Evolutionary conservation across 1,140 invertebrate genomes (phyloP).

Genomic region (Leptinotarsa texana): DNA sequence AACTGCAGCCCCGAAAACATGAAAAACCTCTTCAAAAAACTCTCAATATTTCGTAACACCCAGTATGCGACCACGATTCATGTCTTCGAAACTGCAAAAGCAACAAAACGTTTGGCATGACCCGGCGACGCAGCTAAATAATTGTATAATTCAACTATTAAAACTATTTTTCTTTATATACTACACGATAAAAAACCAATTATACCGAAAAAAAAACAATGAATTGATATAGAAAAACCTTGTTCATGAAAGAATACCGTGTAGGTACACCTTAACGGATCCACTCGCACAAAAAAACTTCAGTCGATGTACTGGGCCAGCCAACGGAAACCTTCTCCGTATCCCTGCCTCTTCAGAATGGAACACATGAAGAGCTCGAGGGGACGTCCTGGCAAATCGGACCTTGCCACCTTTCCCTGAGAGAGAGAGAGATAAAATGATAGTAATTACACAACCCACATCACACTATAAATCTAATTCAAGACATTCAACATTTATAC

Average conservation of each 20-base stretch:
- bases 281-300: slow-evolving; percentile 47
- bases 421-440: slow-evolving; percentile 43
- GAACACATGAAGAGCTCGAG: slow-evolving; percentile 99
- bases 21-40: background rate
- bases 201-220: background rate
- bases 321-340: slow-evolving; percentile 99
- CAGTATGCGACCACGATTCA: too few relatives aligned
- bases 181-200: slow-evolving; percentile 12
- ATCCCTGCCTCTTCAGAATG: slow-evolving; percentile 97
- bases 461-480: too few relatives aligned
- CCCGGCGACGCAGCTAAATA: background rate
- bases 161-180: background rate
- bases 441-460: too few relatives aligned
- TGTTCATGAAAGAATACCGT: slow-evolving; percentile 6
- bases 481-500: too few relatives aligned
- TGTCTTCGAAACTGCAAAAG: background rate
- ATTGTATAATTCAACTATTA: background rate
- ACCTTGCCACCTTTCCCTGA: slow-evolving; percentile 86
- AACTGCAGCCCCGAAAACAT: too few relatives aligned
- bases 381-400: slow-evolving; percentile 90
- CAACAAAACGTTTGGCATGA: background rate
- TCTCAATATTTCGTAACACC: background rate
- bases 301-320: slow-evolving; percentile 96
- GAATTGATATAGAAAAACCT: background rate
- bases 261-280: background rate